Evolutionary conservation across 2,113 vertebrate species (phyloP).

Genomic region (Stercorarius parasiticus): DNA sequence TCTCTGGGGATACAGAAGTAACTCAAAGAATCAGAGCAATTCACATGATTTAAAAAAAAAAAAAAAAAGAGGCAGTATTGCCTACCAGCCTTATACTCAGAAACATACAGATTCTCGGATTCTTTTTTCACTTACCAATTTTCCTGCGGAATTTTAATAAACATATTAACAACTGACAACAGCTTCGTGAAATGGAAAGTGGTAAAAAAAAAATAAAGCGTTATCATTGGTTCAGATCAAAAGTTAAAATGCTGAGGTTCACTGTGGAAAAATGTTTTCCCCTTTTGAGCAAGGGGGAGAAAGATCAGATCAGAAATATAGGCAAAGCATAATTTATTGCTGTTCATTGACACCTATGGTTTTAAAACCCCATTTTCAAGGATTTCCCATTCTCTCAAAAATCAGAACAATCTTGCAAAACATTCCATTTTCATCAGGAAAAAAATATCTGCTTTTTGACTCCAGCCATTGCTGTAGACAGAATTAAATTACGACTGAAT

Average conservation of each 20-base stretch:
- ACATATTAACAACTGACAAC: not conserved
- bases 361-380: not conserved
- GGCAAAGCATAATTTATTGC: not conserved
- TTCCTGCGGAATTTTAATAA: not conserved
- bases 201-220: not conserved
- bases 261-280: not conserved
- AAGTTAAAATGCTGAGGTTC: not conserved
- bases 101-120: not conserved
- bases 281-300: not conserved
- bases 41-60: not conserved
- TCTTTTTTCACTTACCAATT: not conserved
- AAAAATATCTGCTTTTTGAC: rapidly evolving
- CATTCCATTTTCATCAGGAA: not conserved
- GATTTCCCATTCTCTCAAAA: not conserved
- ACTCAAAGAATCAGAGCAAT: not conserved
- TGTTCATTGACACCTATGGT: not conserved
- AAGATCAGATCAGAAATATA: not conserved
- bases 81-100: not conserved
- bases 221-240: not conserved
- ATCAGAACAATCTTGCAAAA: not conserved
- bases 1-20: not conserved
- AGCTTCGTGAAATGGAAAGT: not conserved
- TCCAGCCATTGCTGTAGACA: not conserved
- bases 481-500: not conserved
- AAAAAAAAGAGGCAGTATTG: not conserved